A percentile compares a stretch with the other conserved stretches of the same genome.
Conservation (phyloP, 2,888 invertebrate genomes). For the Cordilura impudica region DNA sequence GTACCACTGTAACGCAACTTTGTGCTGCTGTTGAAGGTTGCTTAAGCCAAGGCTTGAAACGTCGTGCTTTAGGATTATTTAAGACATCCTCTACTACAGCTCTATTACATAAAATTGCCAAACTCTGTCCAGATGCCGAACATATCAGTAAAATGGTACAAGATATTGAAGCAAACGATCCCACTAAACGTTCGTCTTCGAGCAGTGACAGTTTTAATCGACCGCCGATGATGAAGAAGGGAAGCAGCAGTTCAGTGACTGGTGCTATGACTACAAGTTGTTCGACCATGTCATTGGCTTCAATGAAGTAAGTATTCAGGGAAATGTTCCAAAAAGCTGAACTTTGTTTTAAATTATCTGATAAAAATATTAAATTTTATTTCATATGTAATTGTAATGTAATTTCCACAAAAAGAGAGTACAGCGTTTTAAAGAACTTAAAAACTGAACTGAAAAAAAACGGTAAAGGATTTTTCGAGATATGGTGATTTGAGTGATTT, state of each 20-base stretch:
- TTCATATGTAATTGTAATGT: background rate
- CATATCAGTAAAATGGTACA: conserved; percentile 87
- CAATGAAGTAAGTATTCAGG: conserved; percentile 79
- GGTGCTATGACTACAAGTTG: conserved; percentile 73
- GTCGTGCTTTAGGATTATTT: conserved; percentile 90
- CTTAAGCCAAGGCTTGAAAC: conserved; percentile 84
- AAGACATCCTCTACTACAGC: conserved; percentile 96
- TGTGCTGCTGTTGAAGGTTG: conserved; percentile 95
- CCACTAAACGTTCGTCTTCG: conserved; percentile 82
- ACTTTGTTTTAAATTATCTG: background rate
- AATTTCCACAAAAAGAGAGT: no score
- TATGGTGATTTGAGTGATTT: no score
- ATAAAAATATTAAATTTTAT: conserved; percentile 1
- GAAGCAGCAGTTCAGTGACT: conserved; percentile 80
- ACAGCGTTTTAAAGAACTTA: no score
- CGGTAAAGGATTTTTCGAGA: no score
- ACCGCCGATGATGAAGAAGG: conserved; percentile 83
- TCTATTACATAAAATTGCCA: conserved; percentile 93
- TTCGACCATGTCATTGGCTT: conserved; percentile 69
- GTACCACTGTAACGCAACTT: conserved; percentile 91
- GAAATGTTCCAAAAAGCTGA: no score
- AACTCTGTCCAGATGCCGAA: conserved; percentile 87
- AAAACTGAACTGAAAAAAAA: no score
- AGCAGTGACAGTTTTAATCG: conserved; percentile 83
- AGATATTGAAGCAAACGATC: conserved; percentile 85